A percentile compares a stretch with the other conserved stretches of the same genome.
Conservation (phyloP, 35 echinoderm and acorn worm species). For the Acanthaster planci region DNA sequence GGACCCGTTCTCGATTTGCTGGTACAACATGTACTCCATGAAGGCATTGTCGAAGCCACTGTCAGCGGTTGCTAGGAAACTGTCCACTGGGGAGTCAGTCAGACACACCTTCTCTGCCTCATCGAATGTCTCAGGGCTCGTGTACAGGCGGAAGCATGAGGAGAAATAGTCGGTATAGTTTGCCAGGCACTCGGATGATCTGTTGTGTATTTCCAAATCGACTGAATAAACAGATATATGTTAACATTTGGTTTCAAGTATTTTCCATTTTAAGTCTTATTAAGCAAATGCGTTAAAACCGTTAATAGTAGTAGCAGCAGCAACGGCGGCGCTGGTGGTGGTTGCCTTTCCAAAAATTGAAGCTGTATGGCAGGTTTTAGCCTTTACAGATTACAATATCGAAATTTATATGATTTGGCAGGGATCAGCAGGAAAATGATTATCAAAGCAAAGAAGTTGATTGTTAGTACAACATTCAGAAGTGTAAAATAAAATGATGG, state of each 20-base stretch:
- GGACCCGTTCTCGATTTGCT: not conserved
- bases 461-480: no score
- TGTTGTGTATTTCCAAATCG: not conserved
- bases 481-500: no score
- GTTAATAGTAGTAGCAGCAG: no score
- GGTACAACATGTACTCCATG: not conserved
- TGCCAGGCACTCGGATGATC: not conserved
- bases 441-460: no score
- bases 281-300: no score
- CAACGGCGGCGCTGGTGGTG: no score
- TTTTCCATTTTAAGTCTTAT: not conserved
- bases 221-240: not conserved
- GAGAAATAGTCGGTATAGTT: not conserved
- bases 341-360: no score
- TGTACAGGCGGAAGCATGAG: not conserved
- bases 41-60: not conserved
- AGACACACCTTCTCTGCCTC: not conserved
- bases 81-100: not conserved
- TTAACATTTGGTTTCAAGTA: not conserved
- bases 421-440: no score
- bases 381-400: no score
- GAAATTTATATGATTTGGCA: no score
- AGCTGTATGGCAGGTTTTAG: no score
- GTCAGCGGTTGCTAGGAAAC: conserved; percentile 1
- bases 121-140: not conserved